phyloP scores from a whole-genome alignment of 2,113 vertebrate genomes.

The Misgurnus anguillicaudatus region DNA sequence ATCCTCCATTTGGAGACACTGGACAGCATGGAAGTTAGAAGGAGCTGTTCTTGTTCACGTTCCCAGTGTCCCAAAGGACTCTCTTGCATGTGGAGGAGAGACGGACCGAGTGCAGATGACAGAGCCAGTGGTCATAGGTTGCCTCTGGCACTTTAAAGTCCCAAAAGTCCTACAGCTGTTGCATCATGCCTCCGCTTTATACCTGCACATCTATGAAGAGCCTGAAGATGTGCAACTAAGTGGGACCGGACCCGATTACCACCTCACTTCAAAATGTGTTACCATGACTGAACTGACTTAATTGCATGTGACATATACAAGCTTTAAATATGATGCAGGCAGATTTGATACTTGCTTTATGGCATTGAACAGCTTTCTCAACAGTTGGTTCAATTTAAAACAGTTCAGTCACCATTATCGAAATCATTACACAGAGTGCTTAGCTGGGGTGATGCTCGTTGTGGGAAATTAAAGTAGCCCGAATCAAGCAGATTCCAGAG shows the following conservation, averaged over 20 bases:
- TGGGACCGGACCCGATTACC: not conserved
- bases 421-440: no score
- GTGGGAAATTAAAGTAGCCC: slow-evolving; percentile 25
- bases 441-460: not conserved
- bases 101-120: slow-evolving; percentile 31
- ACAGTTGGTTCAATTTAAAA: not conserved
- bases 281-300: not conserved
- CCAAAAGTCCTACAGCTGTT: slow-evolving; percentile 27
- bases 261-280: not conserved
- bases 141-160: slow-evolving; percentile 14
- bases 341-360: not conserved
- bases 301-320: not conserved
- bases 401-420: not conserved
- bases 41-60: slow-evolving; percentile 43
- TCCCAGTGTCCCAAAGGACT: slow-evolving; percentile 28
- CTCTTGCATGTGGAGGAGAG: slow-evolving; percentile 24
- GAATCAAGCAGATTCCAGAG: slow-evolving; percentile 35
- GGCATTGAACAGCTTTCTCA: not conserved
- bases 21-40: not conserved
- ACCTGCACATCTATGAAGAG: slow-evolving; percentile 23
- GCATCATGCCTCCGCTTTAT: not conserved
- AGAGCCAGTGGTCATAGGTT: slow-evolving; percentile 8
- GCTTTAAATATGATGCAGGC: not conserved
- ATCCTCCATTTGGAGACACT: not conserved
- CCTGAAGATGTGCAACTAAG: not conserved